Conservation (phyloP, 1,140 invertebrate genomes). For the Argopecten irradians region DNA sequence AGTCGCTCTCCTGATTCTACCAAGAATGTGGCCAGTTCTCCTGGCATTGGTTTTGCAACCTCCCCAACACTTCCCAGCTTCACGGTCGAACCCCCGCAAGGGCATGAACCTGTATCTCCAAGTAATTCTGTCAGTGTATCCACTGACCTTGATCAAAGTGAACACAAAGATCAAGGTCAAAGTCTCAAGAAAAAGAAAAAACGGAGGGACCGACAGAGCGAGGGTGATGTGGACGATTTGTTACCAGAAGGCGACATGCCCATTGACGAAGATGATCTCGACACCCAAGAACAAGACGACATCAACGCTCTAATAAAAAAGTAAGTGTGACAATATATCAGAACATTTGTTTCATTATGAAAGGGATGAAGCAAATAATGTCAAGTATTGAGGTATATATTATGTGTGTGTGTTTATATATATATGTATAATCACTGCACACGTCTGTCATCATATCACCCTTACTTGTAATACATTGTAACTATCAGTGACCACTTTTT, state of each 20-base stretch:
- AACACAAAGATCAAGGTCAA: conserved; percentile 21
- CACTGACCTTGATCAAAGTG: conserved; percentile 15
- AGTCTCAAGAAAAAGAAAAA: background rate
- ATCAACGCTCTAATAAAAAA: conserved; percentile 64
- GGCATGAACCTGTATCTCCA: background rate
- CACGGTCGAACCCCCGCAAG: background rate
- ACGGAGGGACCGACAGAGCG: background rate
- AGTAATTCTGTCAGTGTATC: background rate
- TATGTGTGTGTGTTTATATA: background rate
- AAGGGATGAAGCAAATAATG: background rate
- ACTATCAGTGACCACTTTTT: background rate
- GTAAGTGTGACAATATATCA: conserved; percentile 50
- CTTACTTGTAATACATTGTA: background rate
- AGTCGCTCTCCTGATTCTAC: background rate
- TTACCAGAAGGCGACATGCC: background rate
- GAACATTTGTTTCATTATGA: background rate
- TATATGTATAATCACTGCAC: background rate
- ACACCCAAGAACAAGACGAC: conserved; percentile 60
- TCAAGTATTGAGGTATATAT: background rate
- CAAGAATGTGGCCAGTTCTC: background rate
- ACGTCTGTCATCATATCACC: conserved; percentile 3
- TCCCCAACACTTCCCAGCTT: background rate
- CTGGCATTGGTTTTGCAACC: background rate
- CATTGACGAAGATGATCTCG: conserved; percentile 37
- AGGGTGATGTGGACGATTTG: conserved; percentile 14